Evolutionary conservation across 1,140 invertebrate species (phyloP), one percentile per base, ranked within the genome.

Genomic region (Aphidius gifuensis): DNA sequence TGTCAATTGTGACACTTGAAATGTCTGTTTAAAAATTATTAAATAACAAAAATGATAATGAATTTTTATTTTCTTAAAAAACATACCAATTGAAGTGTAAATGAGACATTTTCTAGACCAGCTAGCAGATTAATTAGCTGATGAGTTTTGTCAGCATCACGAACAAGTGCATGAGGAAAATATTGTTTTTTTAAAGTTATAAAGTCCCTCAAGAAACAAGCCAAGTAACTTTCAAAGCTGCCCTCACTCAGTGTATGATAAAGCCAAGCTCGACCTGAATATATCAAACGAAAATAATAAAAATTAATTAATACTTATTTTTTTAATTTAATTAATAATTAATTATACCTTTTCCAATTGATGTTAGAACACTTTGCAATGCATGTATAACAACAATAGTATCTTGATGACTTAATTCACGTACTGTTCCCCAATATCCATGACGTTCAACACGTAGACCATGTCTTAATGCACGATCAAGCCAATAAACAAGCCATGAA

Each of bases 381-480:
- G 79, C 76, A 55, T 81, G 78, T 54, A 83, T 81, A 9, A 80
- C 77, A 5, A 80, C 78, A 54, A 82, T 71, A 4, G 82, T 81
- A 54, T 81, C 79, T 62, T 83, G 83, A 65, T 83, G 84, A 54
- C 83, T 83, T 54, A 85, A 81, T 67, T 85, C 82, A 61, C 80
- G 74, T 23, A 82, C 83, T 43, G 83, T 80, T 21, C 80, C 80
- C 84, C 84, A 86, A 70, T 85, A 86, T 58, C 84, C 85, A 69
- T 81, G 75, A 53, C 80, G 74, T 58, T 78, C 78, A 50, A 76
- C 66, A 23, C 78, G 75, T 42, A 83, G 57, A 11, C 82, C 81
- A 65, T 83, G 80, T 23, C 81, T 71, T 6, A 83, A 59, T 43
- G 79, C 80, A 62, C 77, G 66, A 67, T 82, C 81, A 50, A 82